A percentile compares a stretch with the other conserved stretches of the same genome.
These are phyloP conservation scores for Megalops atlanticus DNA, from an alignment of 2,113 vertebrate genomes.

Conservation along the genomic window DNA sequence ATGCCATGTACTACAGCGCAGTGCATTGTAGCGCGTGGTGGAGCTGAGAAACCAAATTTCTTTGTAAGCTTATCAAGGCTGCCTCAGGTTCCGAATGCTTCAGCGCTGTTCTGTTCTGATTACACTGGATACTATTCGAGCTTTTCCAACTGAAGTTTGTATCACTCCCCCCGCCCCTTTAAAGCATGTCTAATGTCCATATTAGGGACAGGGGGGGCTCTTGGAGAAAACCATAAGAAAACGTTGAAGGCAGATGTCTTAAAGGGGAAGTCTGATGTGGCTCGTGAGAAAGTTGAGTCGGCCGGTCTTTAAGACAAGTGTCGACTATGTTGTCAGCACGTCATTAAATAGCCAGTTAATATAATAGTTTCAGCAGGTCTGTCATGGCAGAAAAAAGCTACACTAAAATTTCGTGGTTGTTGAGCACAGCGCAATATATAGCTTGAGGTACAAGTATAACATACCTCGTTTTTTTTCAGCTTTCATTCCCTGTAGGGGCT, in stretches of 20 bases:
- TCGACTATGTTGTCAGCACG: background rate
- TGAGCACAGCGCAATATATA: too few species aligned
- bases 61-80: conserved; percentile 68
- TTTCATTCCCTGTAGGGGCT: too few species aligned
- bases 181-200: conserved; percentile 52
- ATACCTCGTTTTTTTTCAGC: too few species aligned
- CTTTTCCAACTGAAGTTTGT: conserved; percentile 45
- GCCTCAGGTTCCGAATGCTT: conserved; percentile 55
- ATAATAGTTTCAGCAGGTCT: too few species aligned
- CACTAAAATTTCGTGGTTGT: too few species aligned
- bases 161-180: conserved; percentile 70
- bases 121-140: conserved; percentile 57
- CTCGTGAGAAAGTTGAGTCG: background rate
- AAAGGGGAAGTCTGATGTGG: conserved; percentile 14
- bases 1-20: background rate
- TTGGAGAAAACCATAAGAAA: background rate
- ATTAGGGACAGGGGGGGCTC: conserved; percentile 20
- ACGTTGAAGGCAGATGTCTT: conserved; percentile 3
- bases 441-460: too few species aligned
- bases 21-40: background rate
- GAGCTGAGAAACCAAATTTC: conserved; percentile 23
- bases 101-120: conserved; percentile 66
- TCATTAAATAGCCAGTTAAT: too few species aligned
- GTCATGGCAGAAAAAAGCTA: too few species aligned
- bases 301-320: background rate